Evolutionary conservation across 1,140 invertebrate genomes (phyloP).

Genomic region (Diabrotica virgifera): DNA sequence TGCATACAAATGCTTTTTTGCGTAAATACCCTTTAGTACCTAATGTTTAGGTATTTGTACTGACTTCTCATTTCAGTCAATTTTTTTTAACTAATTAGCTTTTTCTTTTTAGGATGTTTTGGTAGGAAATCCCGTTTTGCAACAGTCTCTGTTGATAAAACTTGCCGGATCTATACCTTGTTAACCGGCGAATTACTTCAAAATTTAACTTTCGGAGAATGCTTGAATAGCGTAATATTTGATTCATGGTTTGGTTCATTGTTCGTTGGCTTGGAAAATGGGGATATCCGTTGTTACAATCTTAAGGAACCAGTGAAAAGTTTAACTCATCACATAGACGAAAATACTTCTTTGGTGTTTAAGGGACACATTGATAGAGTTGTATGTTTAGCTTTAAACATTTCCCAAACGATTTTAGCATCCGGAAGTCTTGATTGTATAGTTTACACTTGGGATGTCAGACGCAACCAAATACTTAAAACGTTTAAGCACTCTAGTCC

Average conservation of each 20-base stretch:
- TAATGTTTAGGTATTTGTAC: background rate
- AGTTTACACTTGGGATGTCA: slow-evolving; percentile 77
- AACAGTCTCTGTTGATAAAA: slow-evolving; percentile 77
- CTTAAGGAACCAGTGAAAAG: slow-evolving; percentile 63
- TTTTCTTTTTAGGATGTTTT: slow-evolving; percentile 29
- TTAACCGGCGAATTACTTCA: slow-evolving; percentile 63
- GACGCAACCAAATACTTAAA: slow-evolving; percentile 67
- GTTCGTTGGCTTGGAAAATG: slow-evolving; percentile 70
- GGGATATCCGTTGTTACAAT: slow-evolving; percentile 66
- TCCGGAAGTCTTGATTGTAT: slow-evolving; percentile 72
- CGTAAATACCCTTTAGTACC: background rate
- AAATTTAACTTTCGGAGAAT: slow-evolving; percentile 69
- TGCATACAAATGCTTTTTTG: too few species aligned
- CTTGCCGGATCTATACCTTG: slow-evolving; percentile 78
- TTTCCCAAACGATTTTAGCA: slow-evolving; percentile 64
- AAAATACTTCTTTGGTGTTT: slow-evolving; percentile 51
- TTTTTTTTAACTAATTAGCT: background rate
- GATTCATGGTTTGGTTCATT: slow-evolving; percentile 67
- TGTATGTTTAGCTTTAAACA: slow-evolving; percentile 66
- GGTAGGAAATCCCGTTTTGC: slow-evolving; percentile 65
- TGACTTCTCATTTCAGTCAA: background rate
- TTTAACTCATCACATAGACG: slow-evolving; percentile 63
- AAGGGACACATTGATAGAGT: slow-evolving; percentile 65
- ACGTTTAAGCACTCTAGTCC: slow-evolving; percentile 68
- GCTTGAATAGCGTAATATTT: slow-evolving; percentile 66